These are phyloP conservation scores for Florisuga fusca DNA, from an alignment of 2,797 vertebrate species.

Conservation along the genomic window DNA sequence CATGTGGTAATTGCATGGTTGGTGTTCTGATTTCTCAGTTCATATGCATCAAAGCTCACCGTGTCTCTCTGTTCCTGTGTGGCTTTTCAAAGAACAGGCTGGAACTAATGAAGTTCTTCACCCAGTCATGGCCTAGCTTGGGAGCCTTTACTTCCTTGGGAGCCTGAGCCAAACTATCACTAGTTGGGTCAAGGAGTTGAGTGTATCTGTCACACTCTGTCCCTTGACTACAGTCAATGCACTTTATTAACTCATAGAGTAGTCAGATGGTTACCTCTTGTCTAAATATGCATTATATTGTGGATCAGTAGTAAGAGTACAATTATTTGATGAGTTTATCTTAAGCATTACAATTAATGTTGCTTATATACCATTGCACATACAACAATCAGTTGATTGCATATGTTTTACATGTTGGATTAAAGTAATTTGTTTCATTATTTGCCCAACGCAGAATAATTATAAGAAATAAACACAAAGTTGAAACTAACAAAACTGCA, in stretches of 20 bases:
- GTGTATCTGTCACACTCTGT: background rate
- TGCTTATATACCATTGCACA: background rate
- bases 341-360: background rate
- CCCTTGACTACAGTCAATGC: background rate
- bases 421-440: background rate
- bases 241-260: background rate
- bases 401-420: background rate
- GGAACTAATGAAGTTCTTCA: background rate
- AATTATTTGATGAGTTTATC: background rate
- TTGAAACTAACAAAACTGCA: background rate
- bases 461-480: background rate
- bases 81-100: background rate
- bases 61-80: background rate
- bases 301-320: background rate
- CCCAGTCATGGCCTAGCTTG: background rate
- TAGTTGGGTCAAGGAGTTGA: background rate
- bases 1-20: background rate
- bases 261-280: background rate
- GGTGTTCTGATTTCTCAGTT: background rate
- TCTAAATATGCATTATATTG: rapidly evolving
- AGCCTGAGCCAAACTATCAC: background rate
- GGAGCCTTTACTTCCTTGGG: background rate
- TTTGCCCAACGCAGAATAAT: background rate
- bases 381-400: background rate
- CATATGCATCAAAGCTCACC: background rate